These are phyloP conservation scores for Bembecia ichneumoniformis DNA, from an alignment of 2,888 invertebrate genomes.

Conservation along the genomic window DNA sequence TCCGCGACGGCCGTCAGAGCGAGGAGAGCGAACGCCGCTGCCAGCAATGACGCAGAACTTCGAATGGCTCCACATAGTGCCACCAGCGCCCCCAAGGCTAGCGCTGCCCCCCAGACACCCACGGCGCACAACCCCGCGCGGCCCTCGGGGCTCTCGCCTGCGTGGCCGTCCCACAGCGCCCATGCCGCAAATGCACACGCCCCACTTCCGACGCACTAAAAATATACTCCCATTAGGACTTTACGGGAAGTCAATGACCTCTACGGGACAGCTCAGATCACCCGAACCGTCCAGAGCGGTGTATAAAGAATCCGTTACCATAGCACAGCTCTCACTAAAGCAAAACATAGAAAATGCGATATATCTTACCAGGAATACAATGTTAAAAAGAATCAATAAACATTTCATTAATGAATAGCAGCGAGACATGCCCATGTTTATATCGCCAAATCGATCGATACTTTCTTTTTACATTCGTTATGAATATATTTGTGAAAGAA, in stretches of 20 bases:
- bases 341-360: too few species aligned
- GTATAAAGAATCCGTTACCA: too few species aligned
- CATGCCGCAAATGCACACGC: slow-evolving; percentile 45
- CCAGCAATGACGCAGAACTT: slow-evolving; percentile 40
- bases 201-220: slow-evolving; percentile 40
- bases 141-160: slow-evolving; percentile 34
- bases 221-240: slow-evolving; percentile 3
- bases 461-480: too few species aligned
- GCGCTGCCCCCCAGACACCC: slow-evolving; percentile 43
- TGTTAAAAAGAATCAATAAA: slow-evolving; percentile 79
- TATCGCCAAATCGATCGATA: background rate
- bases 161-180: slow-evolving; percentile 42
- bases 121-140: slow-evolving; percentile 48
- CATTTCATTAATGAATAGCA: slow-evolving; percentile 81
- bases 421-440: slow-evolving; percentile 76
- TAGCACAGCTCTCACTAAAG: background rate
- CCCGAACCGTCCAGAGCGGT: too few species aligned
- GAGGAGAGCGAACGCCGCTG: slow-evolving; percentile 47
- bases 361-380: slow-evolving; percentile 80
- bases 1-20: slow-evolving; percentile 50
- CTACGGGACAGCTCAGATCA: background rate
- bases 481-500: too few species aligned
- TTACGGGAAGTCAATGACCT: background rate
- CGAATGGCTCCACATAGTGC: slow-evolving; percentile 29
- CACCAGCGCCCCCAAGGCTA: slow-evolving; percentile 37